These are phyloP conservation scores for Geococcyx californianus DNA, from an alignment of 2,113 vertebrate genomes.

Conservation along the genomic window DNA sequence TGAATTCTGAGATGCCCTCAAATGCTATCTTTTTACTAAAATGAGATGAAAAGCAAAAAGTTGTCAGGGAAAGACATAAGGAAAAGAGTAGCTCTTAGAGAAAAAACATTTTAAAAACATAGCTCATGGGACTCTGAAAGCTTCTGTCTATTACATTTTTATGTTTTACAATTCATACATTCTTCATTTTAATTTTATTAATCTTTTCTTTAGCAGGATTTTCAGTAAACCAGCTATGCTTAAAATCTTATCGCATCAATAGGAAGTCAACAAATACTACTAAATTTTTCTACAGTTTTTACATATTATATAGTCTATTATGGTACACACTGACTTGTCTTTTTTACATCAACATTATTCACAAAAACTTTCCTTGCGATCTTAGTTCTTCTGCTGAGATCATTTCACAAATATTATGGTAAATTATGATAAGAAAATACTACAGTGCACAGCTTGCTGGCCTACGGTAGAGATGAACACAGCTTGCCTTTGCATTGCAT, in stretches of 20 bases:
- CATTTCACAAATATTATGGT: neutral
- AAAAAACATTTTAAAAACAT: neutral
- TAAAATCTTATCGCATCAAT: neutral
- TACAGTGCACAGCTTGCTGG: neutral
- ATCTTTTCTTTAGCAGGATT: neutral
- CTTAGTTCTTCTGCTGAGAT: neutral
- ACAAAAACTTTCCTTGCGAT: neutral
- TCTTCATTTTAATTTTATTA: slow-evolving; percentile 21
- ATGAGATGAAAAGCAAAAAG: slow-evolving; percentile 41
- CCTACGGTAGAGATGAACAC: neutral
- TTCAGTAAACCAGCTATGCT: neutral
- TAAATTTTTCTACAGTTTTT: neutral
- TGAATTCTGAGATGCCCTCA: slow-evolving; percentile 12
- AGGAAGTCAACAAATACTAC: neutral
- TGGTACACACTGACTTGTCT: neutral
- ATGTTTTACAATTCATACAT: neutral
- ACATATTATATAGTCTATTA: neutral
- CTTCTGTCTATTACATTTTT: neutral
- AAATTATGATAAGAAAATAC: neutral
- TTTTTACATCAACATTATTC: neutral
- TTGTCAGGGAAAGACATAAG: slow-evolving; percentile 31
- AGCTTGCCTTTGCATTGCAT: neutral
- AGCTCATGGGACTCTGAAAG: neutral
- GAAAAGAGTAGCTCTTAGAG: neutral
- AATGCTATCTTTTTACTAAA: slow-evolving; percentile 7